Conservation (phyloP, 2,113 vertebrate species). For the Elachura formosa region DNA sequence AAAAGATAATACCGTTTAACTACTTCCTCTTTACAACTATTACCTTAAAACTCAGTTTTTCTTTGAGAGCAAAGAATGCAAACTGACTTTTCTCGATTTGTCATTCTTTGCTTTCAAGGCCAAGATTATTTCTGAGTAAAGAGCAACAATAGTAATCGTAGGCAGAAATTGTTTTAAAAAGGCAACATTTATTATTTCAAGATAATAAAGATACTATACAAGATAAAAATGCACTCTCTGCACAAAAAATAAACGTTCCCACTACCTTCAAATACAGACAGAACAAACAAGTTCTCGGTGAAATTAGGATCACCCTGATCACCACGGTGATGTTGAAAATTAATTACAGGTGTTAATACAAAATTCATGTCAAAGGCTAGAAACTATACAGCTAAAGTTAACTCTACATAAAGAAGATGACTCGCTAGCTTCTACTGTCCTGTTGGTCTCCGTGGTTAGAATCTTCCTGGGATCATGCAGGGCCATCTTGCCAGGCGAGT, state of each 20-base stretch:
- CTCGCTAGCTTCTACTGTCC: neutral
- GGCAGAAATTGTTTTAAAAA: neutral
- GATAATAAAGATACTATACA: neutral
- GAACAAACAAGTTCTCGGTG: neutral
- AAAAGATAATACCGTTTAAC: neutral
- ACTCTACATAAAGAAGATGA: neutral
- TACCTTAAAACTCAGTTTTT: neutral
- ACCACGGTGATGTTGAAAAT: neutral
- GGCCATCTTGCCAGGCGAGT: constrained; percentile 25
- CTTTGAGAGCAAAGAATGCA: neutral
- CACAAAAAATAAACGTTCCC: neutral
- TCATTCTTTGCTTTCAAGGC: neutral
- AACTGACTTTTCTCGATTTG: neutral
- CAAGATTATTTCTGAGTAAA: neutral
- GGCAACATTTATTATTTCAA: neutral
- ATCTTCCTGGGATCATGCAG: neutral
- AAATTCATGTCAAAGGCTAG: neutral
- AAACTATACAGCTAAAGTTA: neutral
- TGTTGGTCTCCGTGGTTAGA: neutral
- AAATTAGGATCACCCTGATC: neutral
- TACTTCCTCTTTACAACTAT: neutral
- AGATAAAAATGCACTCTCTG: neutral
- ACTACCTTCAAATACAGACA: neutral
- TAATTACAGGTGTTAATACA: neutral
- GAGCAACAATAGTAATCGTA: neutral